Evolutionary conservation across 1,140 invertebrate genomes (phyloP), one percentile per base, ranked within the genome.

Genomic region (Calliopsis andreniformis): DNA sequence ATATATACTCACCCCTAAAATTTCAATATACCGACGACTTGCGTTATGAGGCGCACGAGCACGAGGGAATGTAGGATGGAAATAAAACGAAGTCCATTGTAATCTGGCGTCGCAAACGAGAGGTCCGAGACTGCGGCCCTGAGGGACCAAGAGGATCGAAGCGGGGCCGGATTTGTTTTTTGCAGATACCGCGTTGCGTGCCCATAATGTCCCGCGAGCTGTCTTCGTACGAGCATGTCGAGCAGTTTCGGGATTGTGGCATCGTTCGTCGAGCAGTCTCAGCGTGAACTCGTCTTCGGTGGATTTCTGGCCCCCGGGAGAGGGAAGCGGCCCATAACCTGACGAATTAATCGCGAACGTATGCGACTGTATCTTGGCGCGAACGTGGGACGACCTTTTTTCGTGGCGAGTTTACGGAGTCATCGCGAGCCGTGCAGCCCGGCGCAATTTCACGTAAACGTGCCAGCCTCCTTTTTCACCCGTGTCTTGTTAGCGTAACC

Each of bases 291-390:
- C 72, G 51, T 84, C 77, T 51, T 55, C 51, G 62, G 51, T 49
- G 43, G 76, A 55, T 70, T 30, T 70, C 25, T 62, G 12, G 63
- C n/a, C 18, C 51, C 25, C 16, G 47, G 42, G 62, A 42, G 45
- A n/a, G 18, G 47, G 68, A 59, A 39, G 35, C 35, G 39, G 0
- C 49, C 63, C 81, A 83, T 84, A 84, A 84, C 82, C 72, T 83
- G 82, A 84, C 70, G 81, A 84, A 84, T 83, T 84, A 84, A 84
- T 84, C 82, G 82, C 66, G 45, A 45, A 35, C 47, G 43, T 75
- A 82, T 70, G 62, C 64, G 35, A 61, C 55, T 47, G 59, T 76
- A 49, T 72, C 56, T 83, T 62, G 10, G 7, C 30, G 45, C 39
- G 39, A 55, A 68, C 47, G 45, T 35, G 39, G 49, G 66, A 53